Evolutionary conservation across 2,113 vertebrate genomes (phyloP).

Genomic region (Lates calcarifer): DNA sequence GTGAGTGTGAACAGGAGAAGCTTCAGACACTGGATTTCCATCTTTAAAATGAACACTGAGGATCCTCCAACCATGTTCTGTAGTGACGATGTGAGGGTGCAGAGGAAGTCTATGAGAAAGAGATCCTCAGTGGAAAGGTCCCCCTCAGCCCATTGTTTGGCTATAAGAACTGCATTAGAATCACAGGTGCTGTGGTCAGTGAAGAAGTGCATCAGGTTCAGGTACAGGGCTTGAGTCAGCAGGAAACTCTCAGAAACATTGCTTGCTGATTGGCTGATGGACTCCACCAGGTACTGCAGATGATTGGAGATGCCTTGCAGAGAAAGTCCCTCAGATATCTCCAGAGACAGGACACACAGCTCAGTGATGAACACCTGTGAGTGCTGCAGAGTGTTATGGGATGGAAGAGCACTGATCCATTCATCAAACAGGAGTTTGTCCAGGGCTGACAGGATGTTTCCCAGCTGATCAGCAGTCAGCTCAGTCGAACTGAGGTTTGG

Average conservation of each 20-base stretch:
- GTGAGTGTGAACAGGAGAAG: conserved; percentile 27
- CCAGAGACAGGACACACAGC: conserved; percentile 26
- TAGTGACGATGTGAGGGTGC: conserved; percentile 30
- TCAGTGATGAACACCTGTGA: too few relatives aligned
- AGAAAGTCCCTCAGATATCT: conserved; percentile 3
- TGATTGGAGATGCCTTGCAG: neutral
- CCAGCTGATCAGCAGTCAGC: conserved; percentile 24
- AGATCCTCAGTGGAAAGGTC: too few relatives aligned
- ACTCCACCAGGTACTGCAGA: too few relatives aligned
- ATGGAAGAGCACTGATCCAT: conserved; percentile 8
- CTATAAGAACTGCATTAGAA: conserved; percentile 30
- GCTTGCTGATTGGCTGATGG: conserved; percentile 36
- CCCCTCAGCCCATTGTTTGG: conserved; percentile 42
- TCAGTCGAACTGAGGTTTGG: conserved; percentile 20
- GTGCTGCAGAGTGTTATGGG: conserved; percentile 43
- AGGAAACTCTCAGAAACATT: conserved; percentile 9
- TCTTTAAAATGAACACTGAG: conserved; percentile 24
- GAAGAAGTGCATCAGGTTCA: conserved; percentile 15
- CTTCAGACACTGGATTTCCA: conserved; percentile 41
- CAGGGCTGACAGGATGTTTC: conserved; percentile 27
- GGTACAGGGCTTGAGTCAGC: too few relatives aligned
- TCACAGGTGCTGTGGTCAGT: neutral
- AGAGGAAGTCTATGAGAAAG: too few relatives aligned
- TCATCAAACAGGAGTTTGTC: conserved; percentile 52
- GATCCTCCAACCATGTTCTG: neutral